Evolutionary conservation across 2,888 invertebrate species (phyloP), one percentile per base, ranked within the genome.

Genomic region (Lasioglossum marginatum): DNA sequence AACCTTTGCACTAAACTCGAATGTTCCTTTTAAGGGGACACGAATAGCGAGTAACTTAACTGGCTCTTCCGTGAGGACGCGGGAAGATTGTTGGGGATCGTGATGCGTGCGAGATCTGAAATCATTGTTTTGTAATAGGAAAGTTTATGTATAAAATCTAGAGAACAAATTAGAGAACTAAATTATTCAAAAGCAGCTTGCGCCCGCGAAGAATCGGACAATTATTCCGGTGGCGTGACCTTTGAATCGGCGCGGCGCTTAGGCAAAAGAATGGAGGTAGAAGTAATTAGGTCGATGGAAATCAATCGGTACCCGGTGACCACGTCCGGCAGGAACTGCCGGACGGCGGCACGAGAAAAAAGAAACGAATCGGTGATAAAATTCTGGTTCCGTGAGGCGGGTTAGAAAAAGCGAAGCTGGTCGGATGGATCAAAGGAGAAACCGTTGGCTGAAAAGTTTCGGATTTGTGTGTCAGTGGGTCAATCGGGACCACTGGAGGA

Each of bases 381-480:
- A 82, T 82, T 57, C 40, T 40, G 73, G 14, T 60, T 45, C 66
- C 73, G 72, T 31, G 77, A n/a, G 73, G 66, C 70, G 75, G 31
- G 37, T n/a, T 16, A 16, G n/a, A 34, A 27, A 27, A n/a, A n/a
- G 60, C 66, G 31, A 34, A 34, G 66, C 71, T 43, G 37, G 14
- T 5, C 27, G 72, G 40, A 48, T n/a, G 72, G 57, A 14, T 73
- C 68, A 60, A 73, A 84, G 72, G 79, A 57, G 60, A 40, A 60
- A 43, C 40, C 40, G 40, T 4, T 23, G 52, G 63, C 45, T 43
- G 37, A 19, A 71, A 63, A 77, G 68, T 77, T 45, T 23, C 23
- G 72, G 82, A 83, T 77, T 83, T 83, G 73, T 84, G 77, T 84
- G 83, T 83, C 83, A 84, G 73, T 83, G 83, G 83, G 83, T 84